A percentile compares a stretch with the other conserved stretches of the same genome.
Conservation (phyloP, 1,140 invertebrate species). For the Penaeus vannamei region DNA sequence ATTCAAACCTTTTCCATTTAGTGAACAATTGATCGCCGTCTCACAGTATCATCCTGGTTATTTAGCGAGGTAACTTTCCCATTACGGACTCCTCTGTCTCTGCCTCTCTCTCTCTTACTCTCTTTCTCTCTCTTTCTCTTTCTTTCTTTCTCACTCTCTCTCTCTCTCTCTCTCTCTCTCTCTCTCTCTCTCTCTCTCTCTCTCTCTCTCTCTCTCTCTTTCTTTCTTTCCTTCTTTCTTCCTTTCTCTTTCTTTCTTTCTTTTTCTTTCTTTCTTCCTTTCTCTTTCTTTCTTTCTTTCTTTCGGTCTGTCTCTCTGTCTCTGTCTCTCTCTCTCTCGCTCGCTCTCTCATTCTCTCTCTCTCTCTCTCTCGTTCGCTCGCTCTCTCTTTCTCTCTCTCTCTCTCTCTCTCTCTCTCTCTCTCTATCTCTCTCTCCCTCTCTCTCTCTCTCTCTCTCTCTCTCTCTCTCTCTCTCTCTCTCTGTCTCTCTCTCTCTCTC, state of each 20-base stretch:
- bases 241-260: not conserved
- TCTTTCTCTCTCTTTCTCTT: conserved; percentile 17
- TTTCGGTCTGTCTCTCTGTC: not conserved
- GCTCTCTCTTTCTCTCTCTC: not conserved
- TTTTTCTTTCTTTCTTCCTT: not conserved
- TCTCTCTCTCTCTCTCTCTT: conserved; percentile 32
- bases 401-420: conserved; percentile 16
- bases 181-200: conserved; percentile 26
- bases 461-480: conserved; percentile 10
- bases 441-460: conserved; percentile 1
- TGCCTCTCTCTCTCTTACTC: not conserved
- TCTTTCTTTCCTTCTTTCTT: not conserved
- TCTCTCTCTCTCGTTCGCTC: not conserved
- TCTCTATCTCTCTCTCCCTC: conserved; percentile 4
- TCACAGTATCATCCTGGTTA: no score
- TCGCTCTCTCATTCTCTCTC: not conserved
- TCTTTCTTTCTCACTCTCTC: conserved; percentile 13
- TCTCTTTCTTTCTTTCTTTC: not conserved
- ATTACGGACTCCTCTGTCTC: not conserved
- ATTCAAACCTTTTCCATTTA: not conserved
- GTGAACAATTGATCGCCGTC: no score
- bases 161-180: not conserved
- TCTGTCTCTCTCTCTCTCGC: not conserved
- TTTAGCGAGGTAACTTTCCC: not conserved
- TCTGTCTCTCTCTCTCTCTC: not conserved